phyloP scores from a whole-genome alignment of 2,797 vertebrate genomes.

The Danio jaintianensis region DNA sequence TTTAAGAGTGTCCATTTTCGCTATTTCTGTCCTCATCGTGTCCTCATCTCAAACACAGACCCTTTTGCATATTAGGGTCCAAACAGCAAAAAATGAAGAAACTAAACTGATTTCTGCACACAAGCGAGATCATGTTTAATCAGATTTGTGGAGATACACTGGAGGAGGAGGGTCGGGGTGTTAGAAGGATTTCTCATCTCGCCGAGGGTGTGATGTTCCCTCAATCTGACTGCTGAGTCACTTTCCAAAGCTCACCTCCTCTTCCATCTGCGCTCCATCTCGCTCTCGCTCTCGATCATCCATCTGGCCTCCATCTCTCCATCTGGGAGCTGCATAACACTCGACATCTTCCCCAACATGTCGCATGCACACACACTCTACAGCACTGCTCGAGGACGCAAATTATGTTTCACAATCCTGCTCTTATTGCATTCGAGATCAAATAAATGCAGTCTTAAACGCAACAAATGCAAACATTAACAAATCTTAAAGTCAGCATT shows the following conservation, averaged over 20 bases:
- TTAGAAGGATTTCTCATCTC: slow-evolving; percentile 65
- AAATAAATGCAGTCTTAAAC: no score
- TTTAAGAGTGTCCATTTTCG: not conserved
- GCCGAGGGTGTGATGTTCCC: slow-evolving; percentile 79
- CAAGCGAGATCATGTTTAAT: not conserved
- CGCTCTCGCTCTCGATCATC: slow-evolving; percentile 48
- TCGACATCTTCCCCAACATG: slow-evolving; percentile 12
- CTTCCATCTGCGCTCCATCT: slow-evolving; percentile 47
- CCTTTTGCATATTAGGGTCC: not conserved
- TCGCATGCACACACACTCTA: no score
- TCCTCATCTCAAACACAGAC: not conserved
- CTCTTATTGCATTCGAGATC: no score
- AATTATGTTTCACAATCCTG: no score
- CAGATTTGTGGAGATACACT: not conserved
- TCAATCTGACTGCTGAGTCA: slow-evolving; percentile 58
- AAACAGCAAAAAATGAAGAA: not conserved
- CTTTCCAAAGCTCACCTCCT: slow-evolving; percentile 46
- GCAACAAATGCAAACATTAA: no score
- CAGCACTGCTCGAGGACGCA: no score
- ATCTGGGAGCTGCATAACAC: slow-evolving; percentile 30
- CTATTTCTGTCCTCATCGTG: not conserved
- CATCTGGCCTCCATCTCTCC: slow-evolving; percentile 52
- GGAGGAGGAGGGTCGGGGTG: not conserved
- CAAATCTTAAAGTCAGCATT: no score
- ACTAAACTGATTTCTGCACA: not conserved